phyloP scores from a whole-genome alignment of 2,888 invertebrate species.

The Carpatolechia fugitivella region DNA sequence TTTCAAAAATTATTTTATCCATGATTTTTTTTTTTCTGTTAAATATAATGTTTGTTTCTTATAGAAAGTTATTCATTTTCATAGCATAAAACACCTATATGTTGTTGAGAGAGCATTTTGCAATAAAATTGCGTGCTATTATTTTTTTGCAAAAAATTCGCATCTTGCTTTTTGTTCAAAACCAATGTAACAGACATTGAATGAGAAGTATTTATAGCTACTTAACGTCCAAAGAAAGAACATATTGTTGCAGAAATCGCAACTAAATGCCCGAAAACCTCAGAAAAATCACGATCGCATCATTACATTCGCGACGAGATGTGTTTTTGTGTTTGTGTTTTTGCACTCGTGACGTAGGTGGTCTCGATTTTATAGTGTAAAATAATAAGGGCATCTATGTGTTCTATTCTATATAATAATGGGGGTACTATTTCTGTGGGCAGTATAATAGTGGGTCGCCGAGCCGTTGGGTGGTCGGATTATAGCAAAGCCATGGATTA shows the following conservation, averaged over 20 bases:
- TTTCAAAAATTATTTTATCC: no score
- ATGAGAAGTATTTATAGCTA: slow-evolving; percentile 25
- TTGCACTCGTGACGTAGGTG: slow-evolving; percentile 55
- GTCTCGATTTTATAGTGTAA: slow-evolving; percentile 67
- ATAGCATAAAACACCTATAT: no score
- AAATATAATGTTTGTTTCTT: no score
- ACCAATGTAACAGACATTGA: not conserved
- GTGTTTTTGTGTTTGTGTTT: slow-evolving; percentile 28
- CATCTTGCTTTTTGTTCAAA: not conserved
- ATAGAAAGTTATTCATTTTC: no score
- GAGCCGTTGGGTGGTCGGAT: slow-evolving; percentile 72
- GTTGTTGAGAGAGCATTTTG: no score
- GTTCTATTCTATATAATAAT: slow-evolving; percentile 70
- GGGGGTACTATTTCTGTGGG: slow-evolving; percentile 64
- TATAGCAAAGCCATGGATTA: slow-evolving; percentile 70
- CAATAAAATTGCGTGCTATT: no score
- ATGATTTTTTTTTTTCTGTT: no score
- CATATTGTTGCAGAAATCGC: slow-evolving; percentile 22
- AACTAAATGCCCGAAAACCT: slow-evolving; percentile 49
- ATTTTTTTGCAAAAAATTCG: not conserved
- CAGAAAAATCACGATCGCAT: slow-evolving; percentile 71
- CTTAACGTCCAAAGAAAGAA: slow-evolving; percentile 18
- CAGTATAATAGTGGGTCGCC: slow-evolving; percentile 56
- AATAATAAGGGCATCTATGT: slow-evolving; percentile 69
- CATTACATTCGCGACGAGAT: slow-evolving; percentile 66